Percentiles rank a stretch among this genome's conserved stretches.
Evolutionary conservation across 1,140 invertebrate species (phyloP).

Genomic region (Brachionus manjavacas): DNA sequence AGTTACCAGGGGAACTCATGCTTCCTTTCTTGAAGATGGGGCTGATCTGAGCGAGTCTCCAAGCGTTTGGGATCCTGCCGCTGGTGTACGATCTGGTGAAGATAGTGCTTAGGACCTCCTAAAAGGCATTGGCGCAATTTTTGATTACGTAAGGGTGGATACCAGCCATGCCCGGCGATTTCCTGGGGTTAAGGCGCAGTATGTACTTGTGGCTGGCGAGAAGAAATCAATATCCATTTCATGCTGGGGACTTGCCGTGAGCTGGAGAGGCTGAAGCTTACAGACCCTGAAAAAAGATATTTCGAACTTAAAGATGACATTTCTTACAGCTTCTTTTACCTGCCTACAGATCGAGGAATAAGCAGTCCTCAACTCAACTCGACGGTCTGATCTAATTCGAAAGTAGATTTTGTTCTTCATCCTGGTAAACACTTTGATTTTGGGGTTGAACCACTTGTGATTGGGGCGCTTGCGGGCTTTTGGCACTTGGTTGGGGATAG

Average conservation of each 20-base stretch:
- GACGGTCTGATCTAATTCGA: too few species aligned
- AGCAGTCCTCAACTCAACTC: neutral
- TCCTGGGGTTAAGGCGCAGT: neutral
- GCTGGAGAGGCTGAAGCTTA: neutral
- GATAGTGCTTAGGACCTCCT: neutral
- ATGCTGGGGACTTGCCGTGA: too few species aligned
- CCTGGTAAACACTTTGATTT: too few species aligned
- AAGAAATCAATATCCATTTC: too few species aligned
- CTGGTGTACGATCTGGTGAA: neutral
- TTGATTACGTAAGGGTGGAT: neutral
- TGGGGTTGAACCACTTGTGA: neutral
- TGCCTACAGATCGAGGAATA: neutral
- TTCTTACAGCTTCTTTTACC: neutral
- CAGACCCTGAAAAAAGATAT: neutral
- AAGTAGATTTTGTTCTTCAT: too few species aligned
- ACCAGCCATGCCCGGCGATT: neutral
- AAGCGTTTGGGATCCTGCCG: neutral
- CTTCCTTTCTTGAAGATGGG: constrained; percentile 25
- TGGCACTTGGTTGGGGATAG: neutral
- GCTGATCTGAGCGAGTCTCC: neutral
- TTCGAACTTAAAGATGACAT: neutral
- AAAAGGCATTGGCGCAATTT: neutral
- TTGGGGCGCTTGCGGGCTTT: neutral
- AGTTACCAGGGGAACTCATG: neutral
- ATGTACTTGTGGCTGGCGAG: too few species aligned